A percentile compares a stretch with the other conserved stretches of the same genome.
Conservation (phyloP, 2,797 vertebrate genomes). For the Odontamblyopus lacepedii region DNA sequence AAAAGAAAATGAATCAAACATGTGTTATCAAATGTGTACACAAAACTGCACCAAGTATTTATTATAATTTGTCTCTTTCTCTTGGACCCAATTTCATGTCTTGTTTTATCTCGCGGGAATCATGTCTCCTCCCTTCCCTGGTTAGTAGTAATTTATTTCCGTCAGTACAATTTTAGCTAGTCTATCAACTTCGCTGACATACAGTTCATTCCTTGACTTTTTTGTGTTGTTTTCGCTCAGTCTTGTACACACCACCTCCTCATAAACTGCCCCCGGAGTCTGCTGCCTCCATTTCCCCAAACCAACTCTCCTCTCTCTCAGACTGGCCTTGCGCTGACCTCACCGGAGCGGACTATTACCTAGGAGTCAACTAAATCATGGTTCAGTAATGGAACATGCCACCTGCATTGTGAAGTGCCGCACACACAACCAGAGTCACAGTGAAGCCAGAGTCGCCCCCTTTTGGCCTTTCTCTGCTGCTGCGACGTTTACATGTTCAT, state of each 20-base stretch:
- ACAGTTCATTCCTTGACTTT: slow-evolving; percentile 24
- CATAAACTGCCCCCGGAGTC: slow-evolving; percentile 38
- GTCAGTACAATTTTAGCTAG: slow-evolving; percentile 21
- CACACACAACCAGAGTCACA: slow-evolving; percentile 33
- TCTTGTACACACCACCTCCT: slow-evolving; percentile 35
- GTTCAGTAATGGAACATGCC: slow-evolving; percentile 75
- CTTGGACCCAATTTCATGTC: background rate
- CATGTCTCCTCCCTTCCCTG: background rate
- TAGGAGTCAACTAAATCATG: slow-evolving; percentile 75
- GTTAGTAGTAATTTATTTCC: background rate
- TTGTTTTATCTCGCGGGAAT: background rate
- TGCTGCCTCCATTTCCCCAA: slow-evolving; percentile 30
- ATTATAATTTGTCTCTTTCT: background rate
- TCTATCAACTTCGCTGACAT: slow-evolving; percentile 35
- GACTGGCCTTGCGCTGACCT: slow-evolving; percentile 65
- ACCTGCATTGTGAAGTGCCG: slow-evolving; percentile 49
- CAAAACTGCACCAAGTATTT: background rate
- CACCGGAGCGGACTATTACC: slow-evolving; percentile 66
- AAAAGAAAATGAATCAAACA: background rate
- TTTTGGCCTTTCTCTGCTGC: slow-evolving; percentile 47
- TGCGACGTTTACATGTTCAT: slow-evolving; percentile 62
- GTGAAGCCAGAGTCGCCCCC: slow-evolving; percentile 50
- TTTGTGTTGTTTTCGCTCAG: slow-evolving; percentile 39
- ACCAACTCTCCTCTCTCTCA: slow-evolving; percentile 29
- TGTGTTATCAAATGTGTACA: background rate